Evolutionary conservation across 2,113 vertebrate genomes (phyloP).

Genomic region (Elachura formosa): DNA sequence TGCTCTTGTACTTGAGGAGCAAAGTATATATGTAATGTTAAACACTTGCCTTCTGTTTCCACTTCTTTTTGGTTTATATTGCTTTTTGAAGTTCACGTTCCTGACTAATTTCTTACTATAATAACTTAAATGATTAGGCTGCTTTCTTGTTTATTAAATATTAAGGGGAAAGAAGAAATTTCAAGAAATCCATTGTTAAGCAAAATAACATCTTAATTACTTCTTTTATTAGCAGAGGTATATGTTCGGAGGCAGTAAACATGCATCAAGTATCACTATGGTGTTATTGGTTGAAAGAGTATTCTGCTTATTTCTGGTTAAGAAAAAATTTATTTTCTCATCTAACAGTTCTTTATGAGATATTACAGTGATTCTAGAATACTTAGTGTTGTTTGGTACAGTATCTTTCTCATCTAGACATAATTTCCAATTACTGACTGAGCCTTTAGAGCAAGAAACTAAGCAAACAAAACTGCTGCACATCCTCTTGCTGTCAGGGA

Average conservation of each 20-base stretch:
- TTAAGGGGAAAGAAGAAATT: not conserved
- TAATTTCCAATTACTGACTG: not conserved
- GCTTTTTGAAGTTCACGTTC: not conserved
- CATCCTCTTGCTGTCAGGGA: not conserved
- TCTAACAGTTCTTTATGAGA: not conserved
- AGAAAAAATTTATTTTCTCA: not conserved
- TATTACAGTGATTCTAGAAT: not conserved
- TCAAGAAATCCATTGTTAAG: not conserved
- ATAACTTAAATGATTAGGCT: not conserved
- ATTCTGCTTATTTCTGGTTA: not conserved
- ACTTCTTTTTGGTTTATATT: not conserved
- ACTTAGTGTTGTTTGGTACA: not conserved
- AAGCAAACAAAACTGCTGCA: not conserved
- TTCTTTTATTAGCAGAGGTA: not conserved
- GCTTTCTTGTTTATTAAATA: not conserved
- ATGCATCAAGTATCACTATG: not conserved
- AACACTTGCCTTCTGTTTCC: not conserved
- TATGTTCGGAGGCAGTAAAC: not conserved
- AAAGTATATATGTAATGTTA: not conserved
- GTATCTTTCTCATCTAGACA: not conserved
- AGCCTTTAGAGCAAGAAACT: not conserved
- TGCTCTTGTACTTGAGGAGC: not conserved
- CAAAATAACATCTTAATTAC: not conserved
- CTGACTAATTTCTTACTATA: not conserved
- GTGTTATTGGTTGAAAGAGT: not conserved